Evolutionary conservation across 2,888 invertebrate genomes (phyloP).

Genomic region (Zygothrica quintamaculata): DNA sequence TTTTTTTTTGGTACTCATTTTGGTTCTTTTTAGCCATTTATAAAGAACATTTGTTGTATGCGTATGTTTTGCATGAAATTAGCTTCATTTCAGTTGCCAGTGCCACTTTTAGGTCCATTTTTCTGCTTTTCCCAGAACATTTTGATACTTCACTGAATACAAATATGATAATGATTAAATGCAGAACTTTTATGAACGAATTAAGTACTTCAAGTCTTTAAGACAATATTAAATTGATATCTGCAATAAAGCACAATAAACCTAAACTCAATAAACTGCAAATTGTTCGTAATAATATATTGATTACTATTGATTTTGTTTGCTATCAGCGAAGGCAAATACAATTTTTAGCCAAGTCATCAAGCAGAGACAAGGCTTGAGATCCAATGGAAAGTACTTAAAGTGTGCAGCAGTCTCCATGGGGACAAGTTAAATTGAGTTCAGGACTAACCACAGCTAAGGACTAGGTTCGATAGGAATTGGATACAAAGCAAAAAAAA

Average conservation of each 20-base stretch:
- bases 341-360: conserved; percentile 42
- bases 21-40: conserved; percentile 32
- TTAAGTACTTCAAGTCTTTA: too few species aligned
- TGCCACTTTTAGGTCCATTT: conserved; percentile 9
- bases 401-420: conserved; percentile 68
- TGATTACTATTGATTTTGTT: conserved; percentile 61
- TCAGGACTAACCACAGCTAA: conserved; percentile 44
- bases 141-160: conserved; percentile 5
- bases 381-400: conserved; percentile 50
- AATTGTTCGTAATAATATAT: conserved; percentile 46
- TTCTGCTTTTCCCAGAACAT: conserved; percentile 28
- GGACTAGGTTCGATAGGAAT: conserved; percentile 15
- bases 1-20: too few species aligned
- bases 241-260: conserved; percentile 21
- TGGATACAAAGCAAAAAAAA: conserved; percentile 20
- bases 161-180: conserved; percentile 7
- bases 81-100: conserved; percentile 33
- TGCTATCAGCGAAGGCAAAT: not conserved
- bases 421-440: conserved; percentile 76
- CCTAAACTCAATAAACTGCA: conserved; percentile 46
- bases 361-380: conserved; percentile 14
- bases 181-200: not conserved
- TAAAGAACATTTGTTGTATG: conserved; percentile 20
- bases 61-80: conserved; percentile 39
- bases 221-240: conserved; percentile 1